These are phyloP conservation scores for Cybosia mesomella DNA, from an alignment of 2,888 invertebrate genomes.

Conservation along the genomic window DNA sequence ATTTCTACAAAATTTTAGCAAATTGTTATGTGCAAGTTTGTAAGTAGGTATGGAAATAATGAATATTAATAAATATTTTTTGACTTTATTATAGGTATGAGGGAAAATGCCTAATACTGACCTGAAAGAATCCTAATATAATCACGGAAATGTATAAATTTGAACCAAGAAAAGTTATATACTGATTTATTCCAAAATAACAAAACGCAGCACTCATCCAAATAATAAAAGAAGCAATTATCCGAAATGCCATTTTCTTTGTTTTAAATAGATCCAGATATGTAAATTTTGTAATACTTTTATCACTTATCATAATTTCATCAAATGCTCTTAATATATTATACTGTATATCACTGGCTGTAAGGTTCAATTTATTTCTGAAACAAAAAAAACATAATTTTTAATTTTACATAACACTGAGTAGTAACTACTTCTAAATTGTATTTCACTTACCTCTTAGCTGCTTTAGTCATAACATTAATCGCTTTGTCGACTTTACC, in stretches of 20 bases:
- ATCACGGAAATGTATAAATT: conserved; percentile 61
- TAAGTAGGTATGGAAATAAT: background rate
- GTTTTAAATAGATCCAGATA: conserved; percentile 63
- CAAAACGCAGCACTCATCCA: conserved; percentile 56
- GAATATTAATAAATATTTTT: background rate
- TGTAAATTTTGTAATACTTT: conserved; percentile 42
- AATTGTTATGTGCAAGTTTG: too few relatives aligned
- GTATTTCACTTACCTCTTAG: conserved; percentile 53
- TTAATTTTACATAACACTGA: background rate
- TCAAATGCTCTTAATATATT: conserved; percentile 54
- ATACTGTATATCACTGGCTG: conserved; percentile 48
- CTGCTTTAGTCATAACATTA: conserved; percentile 59
- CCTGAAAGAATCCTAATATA: conserved; percentile 64
- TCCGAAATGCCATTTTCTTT: conserved; percentile 51
- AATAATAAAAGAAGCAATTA: conserved; percentile 50
- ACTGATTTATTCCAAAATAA: conserved; percentile 69
- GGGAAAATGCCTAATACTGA: conserved; percentile 7
- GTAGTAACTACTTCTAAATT: background rate
- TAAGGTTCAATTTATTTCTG: conserved; percentile 62
- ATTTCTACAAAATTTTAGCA: background rate
- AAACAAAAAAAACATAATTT: background rate
- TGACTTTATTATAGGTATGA: background rate
- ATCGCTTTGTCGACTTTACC: conserved; percentile 59
- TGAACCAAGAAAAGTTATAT: conserved; percentile 59
- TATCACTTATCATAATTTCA: conserved; percentile 51